Evolutionary conservation across 2,797 vertebrate species (phyloP), one percentile per base, ranked within the genome.

Genomic region (Echeneis naucrates): DNA sequence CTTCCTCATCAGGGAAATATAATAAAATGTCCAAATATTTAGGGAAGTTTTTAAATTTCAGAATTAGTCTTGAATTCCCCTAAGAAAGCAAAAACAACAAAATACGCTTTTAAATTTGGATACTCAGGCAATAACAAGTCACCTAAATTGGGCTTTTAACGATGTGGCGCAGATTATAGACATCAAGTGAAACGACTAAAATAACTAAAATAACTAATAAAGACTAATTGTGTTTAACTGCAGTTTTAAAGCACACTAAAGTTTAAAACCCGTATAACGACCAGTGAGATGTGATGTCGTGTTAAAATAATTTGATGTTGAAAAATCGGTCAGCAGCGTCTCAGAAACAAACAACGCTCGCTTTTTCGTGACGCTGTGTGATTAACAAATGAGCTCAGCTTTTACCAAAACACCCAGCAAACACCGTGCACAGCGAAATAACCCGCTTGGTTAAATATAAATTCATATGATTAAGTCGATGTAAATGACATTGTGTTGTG

Each of bases 321-420:
- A 4, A 77, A 87, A 84, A 52, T 56, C 65, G 72, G 81, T 84
- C 68, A 80, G 35, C 13, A 12, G 72, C 45, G 75, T 74, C 53
- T 77, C 52, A 50, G 27, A 75, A 84, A 89, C 84, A 84, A 92
- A 86, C 80, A 85, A 87, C 72, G 26, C 59, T 76, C 38, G 35
- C n/a, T 56, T 79, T 69, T 55, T 60, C 14, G 33, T 88, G 79
- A 86, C 80, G 87, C 74, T 68, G 74, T 1, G 11, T 3, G 12
- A 54, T 27, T 69, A 68, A 19, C 57, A 24, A 58, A 72, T 82
- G 8, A 57, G 32, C 19, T 71, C 0, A 8, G 4, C 8, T 12
- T 65, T 23, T 17, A 27, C 16, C 3, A 6, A 48, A 68, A 17
- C 21, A 0, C 17, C 40, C 0, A 59, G 13, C 0, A 50, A 47